Evolutionary conservation across 2,797 vertebrate species (phyloP).

Genomic region (Pseudochromis fuscus): DNA sequence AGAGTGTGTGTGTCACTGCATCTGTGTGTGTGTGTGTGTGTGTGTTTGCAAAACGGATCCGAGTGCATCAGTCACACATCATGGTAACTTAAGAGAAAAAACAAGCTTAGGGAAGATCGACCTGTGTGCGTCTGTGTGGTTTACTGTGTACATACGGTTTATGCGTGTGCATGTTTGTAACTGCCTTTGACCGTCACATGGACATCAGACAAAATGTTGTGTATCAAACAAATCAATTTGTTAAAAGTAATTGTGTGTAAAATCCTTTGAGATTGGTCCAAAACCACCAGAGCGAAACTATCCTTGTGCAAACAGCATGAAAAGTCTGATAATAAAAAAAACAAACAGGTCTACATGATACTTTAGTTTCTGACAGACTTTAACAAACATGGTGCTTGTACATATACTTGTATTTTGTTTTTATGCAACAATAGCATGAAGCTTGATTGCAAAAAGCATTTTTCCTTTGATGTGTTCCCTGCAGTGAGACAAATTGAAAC

Average conservation of each 20-base stretch:
- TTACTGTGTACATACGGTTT: constrained; percentile 5
- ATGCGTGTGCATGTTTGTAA: constrained; percentile 6
- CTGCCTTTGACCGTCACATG: neutral
- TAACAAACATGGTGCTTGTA: neutral
- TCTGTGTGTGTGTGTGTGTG: neutral
- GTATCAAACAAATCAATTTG: neutral
- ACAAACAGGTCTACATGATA: no score
- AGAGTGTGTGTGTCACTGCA: neutral
- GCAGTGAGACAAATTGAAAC: no score
- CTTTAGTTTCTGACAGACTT: neutral
- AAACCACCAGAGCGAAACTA: neutral
- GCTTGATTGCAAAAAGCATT: neutral
- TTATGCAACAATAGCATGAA: neutral
- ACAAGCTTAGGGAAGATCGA: neutral
- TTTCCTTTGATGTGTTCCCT: neutral
- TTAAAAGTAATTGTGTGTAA: constrained; percentile 9
- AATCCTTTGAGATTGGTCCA: neutral
- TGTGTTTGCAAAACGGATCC: neutral
- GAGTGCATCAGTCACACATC: neutral
- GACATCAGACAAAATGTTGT: neutral
- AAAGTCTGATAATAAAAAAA: constrained; percentile 4
- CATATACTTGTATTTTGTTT: neutral
- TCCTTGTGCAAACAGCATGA: neutral
- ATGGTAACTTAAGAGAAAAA: constrained; percentile 12
- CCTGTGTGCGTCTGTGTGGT: neutral